Evolutionary conservation across 2,797 vertebrate genomes (phyloP), one percentile per base, ranked within the genome.

Genomic region (Liparis tanakae): DNA sequence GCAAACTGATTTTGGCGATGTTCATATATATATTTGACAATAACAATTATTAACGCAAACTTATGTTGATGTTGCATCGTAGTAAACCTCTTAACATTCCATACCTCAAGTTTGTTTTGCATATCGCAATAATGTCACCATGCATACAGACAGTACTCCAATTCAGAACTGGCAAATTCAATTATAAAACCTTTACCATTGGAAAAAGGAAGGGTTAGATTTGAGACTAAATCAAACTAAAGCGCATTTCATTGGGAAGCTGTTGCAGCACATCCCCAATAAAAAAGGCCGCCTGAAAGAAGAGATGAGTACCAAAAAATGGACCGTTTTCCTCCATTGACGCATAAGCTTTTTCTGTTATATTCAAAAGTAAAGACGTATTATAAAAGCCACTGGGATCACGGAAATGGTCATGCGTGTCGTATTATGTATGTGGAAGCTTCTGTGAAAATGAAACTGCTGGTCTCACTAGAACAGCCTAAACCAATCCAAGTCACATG

Each of bases 381-480:
- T 3, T 69, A 41, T 37, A 25, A 36, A 46, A 72, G 20, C 15
- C 51, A 43, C 33, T 63, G 50, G 46, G 43, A 63, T 36, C 10
- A 41, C 57, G 15, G n/a, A 34, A 44, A 63, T 17, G 18, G 46
- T 9, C 3, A 18, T 48, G 3, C n/a, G 9, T 48, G 46, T 48
- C 46, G n/a, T 46, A 46, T 46, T 18, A 46, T n/a, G 36, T 56
- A 55, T 54, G 12, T 37, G 7, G 7, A 62, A 18, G 39, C 17
- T 65, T 2, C 25, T 9, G 10, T 73, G 6, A 10, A 67, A 46
- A 25, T 58, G 0, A 58, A 30, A 20, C 4, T 36, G 14, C 36
- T 17, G 17, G 44, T 54, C 61, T 54, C 46, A 6, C 17, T 25
- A 60, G 33, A 58, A 51, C 43, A 43, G 6, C 8, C 56, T 60